These are phyloP conservation scores for Paracentrotus lividus DNA, from an alignment of 53 echinoderm and acorn worm species.

Conservation along the genomic window DNA sequence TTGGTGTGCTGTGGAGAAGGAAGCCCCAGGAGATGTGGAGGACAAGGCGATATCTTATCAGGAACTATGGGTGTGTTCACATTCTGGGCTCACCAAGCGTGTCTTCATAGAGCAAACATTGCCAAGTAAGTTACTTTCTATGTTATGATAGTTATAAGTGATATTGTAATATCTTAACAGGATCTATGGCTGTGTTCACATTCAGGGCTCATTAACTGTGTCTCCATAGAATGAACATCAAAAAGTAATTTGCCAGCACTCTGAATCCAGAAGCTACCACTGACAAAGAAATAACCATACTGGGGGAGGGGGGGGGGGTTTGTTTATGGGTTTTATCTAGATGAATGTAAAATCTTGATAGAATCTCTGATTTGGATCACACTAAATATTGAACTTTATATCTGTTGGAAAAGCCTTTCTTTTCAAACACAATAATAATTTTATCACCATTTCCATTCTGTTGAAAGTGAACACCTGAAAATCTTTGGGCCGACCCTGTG, in stretches of 20 bases:
- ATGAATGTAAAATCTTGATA: too few species aligned
- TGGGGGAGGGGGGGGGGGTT: too few species aligned
- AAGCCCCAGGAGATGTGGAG: slow-evolving; percentile 92
- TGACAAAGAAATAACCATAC: too few species aligned
- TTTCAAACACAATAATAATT: too few species aligned
- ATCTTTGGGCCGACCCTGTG: slow-evolving; percentile 83
- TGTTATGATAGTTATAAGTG: slow-evolving; percentile 45
- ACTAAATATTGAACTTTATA: too few species aligned
- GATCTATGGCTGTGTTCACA: too few species aligned
- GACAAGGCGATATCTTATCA: slow-evolving; percentile 94
- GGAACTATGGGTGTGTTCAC: slow-evolving; percentile 94
- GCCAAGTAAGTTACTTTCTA: slow-evolving; percentile 77
- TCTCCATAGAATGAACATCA: slow-evolving; percentile 52
- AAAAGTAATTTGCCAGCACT: too few species aligned
- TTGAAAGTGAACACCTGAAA: slow-evolving; percentile 77
- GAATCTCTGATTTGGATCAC: too few species aligned
- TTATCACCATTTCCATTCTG: neutral
- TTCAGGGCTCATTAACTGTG: too few species aligned
- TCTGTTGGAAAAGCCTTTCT: too few species aligned
- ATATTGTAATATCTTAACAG: slow-evolving; percentile 92
- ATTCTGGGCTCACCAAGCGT: slow-evolving; percentile 90
- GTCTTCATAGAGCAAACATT: slow-evolving; percentile 61
- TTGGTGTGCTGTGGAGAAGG: slow-evolving; percentile 90
- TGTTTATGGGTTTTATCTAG: too few species aligned
- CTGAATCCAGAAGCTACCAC: too few species aligned